Evolutionary conservation across 2,113 vertebrate genomes (phyloP), one percentile per base, ranked within the genome.

Genomic region (Abramis brama): DNA sequence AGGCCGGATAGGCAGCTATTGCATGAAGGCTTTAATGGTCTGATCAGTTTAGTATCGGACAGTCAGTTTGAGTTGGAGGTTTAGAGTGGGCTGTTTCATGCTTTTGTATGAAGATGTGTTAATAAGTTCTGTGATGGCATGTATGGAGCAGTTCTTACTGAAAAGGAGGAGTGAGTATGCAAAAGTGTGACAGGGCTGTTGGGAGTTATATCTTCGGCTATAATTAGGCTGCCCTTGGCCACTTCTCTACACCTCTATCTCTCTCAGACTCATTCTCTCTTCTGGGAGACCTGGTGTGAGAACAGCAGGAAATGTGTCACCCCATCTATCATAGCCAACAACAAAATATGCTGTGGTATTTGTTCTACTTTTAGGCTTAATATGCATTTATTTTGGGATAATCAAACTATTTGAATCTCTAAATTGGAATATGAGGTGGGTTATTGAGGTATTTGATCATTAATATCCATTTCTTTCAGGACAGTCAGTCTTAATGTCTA

Each of bases 211-310:
- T 74, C 59, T 39, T 76, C 68, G 85, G 59, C 78, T 86, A 88
- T 88, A 81, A 81, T 77, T 84, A 86, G 85, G 23, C 82, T 83
- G 83, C 85, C 87, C 82, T 86, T 76, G 82, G 74, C 77, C 75
- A 78, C 30, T 82, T 60, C 75, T 73, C 73, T 76, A 70, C 84
- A 10, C 43, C 73, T 68, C 77, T 45, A 66, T 73, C n/a, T 15
- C 33, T 62, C 79, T 73, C 57, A 78, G 33, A 50, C 80, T 43
- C 19, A 1, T 76, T 78, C 52, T 15, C 13, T 75, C 55, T 60
- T 45, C 9, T 39, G 30, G 4, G 9, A 43, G 39, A 27, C 52
- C 8, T 74, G 30, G 36, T 57, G 36, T 79, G 60, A 55, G 74
- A 39, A 80, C 50, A 50, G 39, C 10, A 68, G 68, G n/a, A 75